Base-by-base conservation (phyloP, 2,113 vertebrate species). In the Macquaria australasica region DNA sequence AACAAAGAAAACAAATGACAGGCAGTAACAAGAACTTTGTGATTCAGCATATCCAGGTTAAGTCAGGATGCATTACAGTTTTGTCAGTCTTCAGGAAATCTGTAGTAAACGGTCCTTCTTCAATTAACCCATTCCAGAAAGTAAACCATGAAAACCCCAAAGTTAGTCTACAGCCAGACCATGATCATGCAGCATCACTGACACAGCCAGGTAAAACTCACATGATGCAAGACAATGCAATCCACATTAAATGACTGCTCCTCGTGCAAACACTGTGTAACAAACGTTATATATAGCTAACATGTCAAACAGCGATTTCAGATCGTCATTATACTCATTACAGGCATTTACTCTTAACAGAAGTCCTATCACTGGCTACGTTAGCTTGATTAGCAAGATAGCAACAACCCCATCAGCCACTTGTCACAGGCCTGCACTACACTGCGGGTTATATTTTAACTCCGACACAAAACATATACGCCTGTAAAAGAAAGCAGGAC, bases 211-310 rank as follows among this genome's bases (percentile, higher is more conserved):
- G 81, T 86, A 50, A 60, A 77, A 53, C n/a, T 50, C 28, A 80
- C 70, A 86, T 93, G 85, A 92, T 92, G 89, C 39, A 90, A 93
- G 76, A 80, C n/a, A 50, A 9, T 53, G 86, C 12, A 90, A 89
- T 50, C 2, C 18, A 37, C 3, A n/a, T 45, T 66, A 21, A 59
- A 66, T 0, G 12, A 1, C 21, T 53, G 0, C 4, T 28, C 3
- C 4, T 39, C 4, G 5, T 43, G 15, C 1, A 50, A 68, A 86
- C 58, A 39, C 10, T 6, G 2, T 9, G 2, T 16, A 34, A 63
- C 60, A 75, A 9, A 20, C 1, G 1, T 0, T 1, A 2, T 18
- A 9, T 23, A 7, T 6, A 16, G 3, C 3, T 18, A 25, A 69
- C 14, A 41, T 8, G 2, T 20, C 2, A 48, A 68, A 39, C 16